Base-by-base conservation (phyloP, 2,888 invertebrate species). In the Subacronicta megacephala region DNA sequence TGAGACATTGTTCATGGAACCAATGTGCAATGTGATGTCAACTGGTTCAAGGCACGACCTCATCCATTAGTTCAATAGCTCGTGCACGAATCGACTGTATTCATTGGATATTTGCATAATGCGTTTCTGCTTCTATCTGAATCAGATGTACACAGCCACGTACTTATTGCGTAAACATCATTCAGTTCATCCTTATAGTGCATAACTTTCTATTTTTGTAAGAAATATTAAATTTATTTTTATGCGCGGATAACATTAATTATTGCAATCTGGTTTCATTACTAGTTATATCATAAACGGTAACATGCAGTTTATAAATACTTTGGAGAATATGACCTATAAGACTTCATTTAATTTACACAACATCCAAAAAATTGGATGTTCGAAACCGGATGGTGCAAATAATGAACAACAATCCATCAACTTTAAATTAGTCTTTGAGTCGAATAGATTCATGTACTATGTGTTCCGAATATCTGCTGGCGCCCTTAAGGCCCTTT, bases 1-100 rank as follows among this genome's bases (percentile, higher is more conserved):
- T 67, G 58, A 62, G 64, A 77, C 63, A 81, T 81, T 77, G 77
- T 67, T 75, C 72, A 78, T 69, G 78, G 63, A 73, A 83, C 77
- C 82, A 80, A 82, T 85, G 80, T 77, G n/a, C 75, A 70, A 72
- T 77, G 75, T 83, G 84, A 83, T 82, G 82, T 83, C 84, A 90
- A 90, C 77, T 85, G 81, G 89, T 88, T 87, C 90, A 90, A 90
- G 91, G 91, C 83, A 44, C 72, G 86, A 80, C 86, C 87, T 87
- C 84, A 83, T 86, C 84, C 78, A 90, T 91, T 89, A 87, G 77
- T 83, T 84, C 83, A 89, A 88, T 84, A 77, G 82, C 74, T 80
- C 53, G 73, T 62, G 72, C 75, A 78, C 73, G 72, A 72, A 62
- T 62, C 51, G 57, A 76, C 75, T 75, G 76, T 73, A 36, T 54